phyloP scores from a whole-genome alignment of 2,888 invertebrate species.

The Brachyptera putata region DNA sequence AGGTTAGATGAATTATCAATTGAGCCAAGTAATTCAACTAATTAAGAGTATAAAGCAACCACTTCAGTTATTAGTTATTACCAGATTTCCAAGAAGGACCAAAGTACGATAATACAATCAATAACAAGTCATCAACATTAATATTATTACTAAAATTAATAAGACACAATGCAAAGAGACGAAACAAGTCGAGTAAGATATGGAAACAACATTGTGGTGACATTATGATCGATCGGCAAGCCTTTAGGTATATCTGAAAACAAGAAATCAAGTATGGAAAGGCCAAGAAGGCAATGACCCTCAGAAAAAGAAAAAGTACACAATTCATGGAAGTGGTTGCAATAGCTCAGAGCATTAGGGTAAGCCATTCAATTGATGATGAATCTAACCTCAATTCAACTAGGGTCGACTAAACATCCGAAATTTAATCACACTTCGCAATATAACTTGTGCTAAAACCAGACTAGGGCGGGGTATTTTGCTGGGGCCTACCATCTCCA shows the following conservation, averaged over 20 bases:
- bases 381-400: not conserved
- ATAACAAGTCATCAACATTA: not conserved
- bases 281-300: constrained; percentile 1
- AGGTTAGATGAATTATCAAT: not conserved
- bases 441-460: too few relatives aligned
- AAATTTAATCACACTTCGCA: too few relatives aligned
- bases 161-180: not conserved
- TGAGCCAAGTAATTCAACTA: not conserved
- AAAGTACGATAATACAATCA: not conserved
- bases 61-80: constrained; percentile 1
- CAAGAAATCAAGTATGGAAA: constrained; percentile 17
- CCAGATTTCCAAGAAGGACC: too few relatives aligned
- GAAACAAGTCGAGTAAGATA: not conserved
- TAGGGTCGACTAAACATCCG: too few relatives aligned
- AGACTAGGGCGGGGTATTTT: too few relatives aligned
- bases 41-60: constrained; percentile 10
- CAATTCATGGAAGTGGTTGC: constrained; percentile 27
- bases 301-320: not conserved
- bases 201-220: not conserved
- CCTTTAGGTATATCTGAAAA: constrained; percentile 28
- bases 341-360: constrained; percentile 15
- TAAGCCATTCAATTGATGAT: not conserved
- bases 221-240: constrained; percentile 20
- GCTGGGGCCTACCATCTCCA: too few relatives aligned
- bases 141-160: not conserved